phyloP scores from a whole-genome alignment of 2,797 vertebrate species.

The Echiichthys vipera region DNA sequence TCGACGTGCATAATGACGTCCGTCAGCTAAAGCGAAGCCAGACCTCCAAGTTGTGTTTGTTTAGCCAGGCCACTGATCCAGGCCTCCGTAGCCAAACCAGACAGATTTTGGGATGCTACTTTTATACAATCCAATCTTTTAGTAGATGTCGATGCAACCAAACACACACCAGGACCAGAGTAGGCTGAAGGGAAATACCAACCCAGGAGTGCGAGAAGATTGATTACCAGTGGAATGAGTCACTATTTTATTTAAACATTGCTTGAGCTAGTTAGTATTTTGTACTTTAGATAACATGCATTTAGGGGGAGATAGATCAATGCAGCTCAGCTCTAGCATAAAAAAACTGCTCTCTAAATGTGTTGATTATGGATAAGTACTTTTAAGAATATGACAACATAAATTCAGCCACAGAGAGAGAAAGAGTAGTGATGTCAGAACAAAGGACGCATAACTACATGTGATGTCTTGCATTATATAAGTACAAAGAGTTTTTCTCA shows the following conservation, averaged over 20 bases:
- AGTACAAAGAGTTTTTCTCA: conserved; percentile 21
- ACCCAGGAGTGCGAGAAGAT: not conserved
- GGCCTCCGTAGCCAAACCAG: conserved; percentile 50
- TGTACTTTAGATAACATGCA: not conserved
- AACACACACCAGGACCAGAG: conserved; percentile 20
- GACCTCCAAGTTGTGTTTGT: conserved; percentile 75
- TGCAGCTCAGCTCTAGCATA: not conserved
- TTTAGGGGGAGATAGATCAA: not conserved
- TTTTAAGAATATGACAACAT: not conserved
- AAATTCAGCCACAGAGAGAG: not conserved
- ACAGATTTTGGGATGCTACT: conserved; percentile 42
- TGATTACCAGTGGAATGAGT: not conserved
- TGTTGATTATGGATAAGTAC: not conserved
- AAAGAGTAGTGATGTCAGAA: conserved; percentile 9
- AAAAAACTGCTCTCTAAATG: not conserved
- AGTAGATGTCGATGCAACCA: conserved; percentile 36
- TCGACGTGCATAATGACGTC: conserved; percentile 64
- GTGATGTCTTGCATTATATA: conserved; percentile 32
- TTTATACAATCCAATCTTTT: conserved; percentile 32
- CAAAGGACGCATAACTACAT: conserved; percentile 7
- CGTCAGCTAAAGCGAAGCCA: conserved; percentile 67
- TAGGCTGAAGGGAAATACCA: not conserved
- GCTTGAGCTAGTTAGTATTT: not conserved
- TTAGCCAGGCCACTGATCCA: conserved; percentile 57
- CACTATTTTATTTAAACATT: not conserved